phyloP scores from a whole-genome alignment of 2,113 vertebrate genomes.

The Monopterus albus region DNA sequence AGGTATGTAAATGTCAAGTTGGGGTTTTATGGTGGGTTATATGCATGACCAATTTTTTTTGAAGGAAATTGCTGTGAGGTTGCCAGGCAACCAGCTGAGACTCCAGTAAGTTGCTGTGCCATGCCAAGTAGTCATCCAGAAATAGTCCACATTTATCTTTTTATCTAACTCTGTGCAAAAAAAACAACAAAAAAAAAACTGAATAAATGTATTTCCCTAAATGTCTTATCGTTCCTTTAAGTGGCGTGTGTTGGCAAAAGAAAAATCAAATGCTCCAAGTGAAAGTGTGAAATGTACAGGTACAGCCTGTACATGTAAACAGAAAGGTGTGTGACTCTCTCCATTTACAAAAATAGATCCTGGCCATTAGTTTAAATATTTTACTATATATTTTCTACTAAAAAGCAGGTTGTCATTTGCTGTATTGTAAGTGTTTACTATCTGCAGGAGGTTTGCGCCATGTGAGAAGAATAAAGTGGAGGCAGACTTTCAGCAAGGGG shows the following conservation, averaged over 20 bases:
- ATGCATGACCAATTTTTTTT: background rate
- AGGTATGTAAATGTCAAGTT: background rate
- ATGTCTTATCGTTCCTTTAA: background rate
- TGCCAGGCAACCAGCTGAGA: conserved; percentile 35
- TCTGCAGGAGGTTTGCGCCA: background rate
- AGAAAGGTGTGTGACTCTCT: too few relatives aligned
- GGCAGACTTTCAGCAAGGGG: conserved; percentile 38
- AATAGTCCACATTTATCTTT: conserved; percentile 36
- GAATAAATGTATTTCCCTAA: background rate
- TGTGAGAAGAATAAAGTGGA: conserved; percentile 18
- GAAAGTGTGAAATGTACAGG: too few relatives aligned
- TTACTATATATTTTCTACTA: too few relatives aligned
- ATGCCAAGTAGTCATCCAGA: conserved; percentile 25
- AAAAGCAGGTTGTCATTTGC: background rate
- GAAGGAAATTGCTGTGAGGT: background rate
- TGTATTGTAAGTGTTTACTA: background rate
- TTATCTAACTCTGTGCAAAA: background rate
- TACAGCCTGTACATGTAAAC: too few relatives aligned
- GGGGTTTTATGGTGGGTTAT: background rate
- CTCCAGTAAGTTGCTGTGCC: conserved; percentile 5
- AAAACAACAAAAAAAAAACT: too few relatives aligned
- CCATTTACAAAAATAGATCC: background rate
- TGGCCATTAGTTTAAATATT: background rate
- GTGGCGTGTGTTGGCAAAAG: background rate
- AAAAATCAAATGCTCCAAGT: background rate